A percentile compares a stretch with the other conserved stretches of the same genome.
These are phyloP conservation scores for Lampris megalopsis DNA, from an alignment of 2,113 vertebrate genomes.

Conservation along the genomic window DNA sequence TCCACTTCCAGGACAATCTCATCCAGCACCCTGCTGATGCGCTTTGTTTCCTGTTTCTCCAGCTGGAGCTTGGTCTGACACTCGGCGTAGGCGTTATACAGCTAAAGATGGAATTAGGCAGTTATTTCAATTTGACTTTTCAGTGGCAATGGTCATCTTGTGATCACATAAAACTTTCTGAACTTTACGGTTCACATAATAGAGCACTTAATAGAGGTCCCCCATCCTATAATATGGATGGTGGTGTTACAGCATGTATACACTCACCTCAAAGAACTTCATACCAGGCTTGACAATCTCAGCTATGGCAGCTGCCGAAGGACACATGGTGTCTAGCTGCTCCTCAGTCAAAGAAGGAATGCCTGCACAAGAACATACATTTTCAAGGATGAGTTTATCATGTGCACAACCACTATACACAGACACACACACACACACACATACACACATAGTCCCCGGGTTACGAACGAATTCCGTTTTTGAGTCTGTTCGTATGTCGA, in stretches of 20 bases:
- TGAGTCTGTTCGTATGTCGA: too few species aligned
- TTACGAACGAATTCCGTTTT: too few species aligned
- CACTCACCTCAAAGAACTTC: constrained; percentile 93
- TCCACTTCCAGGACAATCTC: constrained; percentile 96
- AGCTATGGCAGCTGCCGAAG: constrained; percentile 93
- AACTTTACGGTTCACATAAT: too few species aligned
- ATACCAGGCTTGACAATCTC: constrained; percentile 97
- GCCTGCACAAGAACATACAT: constrained; percentile 59
- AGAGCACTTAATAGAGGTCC: too few species aligned
- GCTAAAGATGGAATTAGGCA: constrained; percentile 68
- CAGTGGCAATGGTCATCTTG: too few species aligned
- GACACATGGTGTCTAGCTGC: constrained; percentile 94
- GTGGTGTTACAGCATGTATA: too few species aligned
- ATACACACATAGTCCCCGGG: background rate
- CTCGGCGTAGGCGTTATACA: constrained; percentile 95
- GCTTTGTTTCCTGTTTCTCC: constrained; percentile 91
- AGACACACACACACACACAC: background rate
- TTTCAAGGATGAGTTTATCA: background rate
- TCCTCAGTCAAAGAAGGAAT: constrained; percentile 89
- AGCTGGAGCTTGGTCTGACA: constrained; percentile 92
- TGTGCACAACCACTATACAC: background rate
- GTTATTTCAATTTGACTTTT: background rate
- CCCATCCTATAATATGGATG: too few species aligned
- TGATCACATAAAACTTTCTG: too few species aligned
- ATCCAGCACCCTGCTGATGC: constrained; percentile 91